Evolutionary conservation across 2,797 vertebrate species (phyloP), one percentile per base, ranked within the genome.

Genomic region (Tapera naevia): DNA sequence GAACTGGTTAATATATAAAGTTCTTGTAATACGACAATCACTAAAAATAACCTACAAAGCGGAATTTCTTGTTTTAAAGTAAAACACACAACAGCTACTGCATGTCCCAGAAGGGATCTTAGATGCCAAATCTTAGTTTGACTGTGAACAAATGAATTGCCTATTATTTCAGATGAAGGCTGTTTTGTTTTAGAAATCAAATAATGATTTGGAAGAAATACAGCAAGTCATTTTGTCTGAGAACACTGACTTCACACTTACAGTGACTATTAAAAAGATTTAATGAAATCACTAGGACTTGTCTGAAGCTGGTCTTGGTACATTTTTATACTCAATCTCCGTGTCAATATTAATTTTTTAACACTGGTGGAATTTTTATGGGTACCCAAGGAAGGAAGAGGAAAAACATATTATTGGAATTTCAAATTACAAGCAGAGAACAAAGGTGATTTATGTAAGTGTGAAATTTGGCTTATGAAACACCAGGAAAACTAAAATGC

Each of bases 281-380:
- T 97, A 97, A 95, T 94, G 78, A 96, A 96, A 95, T 96, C 89
- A 94, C 90, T 78, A 94, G 80, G 82, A 96, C 82, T 96, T 96
- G 87, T 96, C 95, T 96, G 89, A 97, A 97, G 71, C 78, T 93
- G 81, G 65, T 74, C 51, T 95, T 92, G 79, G 80, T 97, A 96
- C 51, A 84, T 94, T 96, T 97, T 97, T 95, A 94, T 95, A 92
- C 91, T 93, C 95, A 96, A 91, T 90, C 86, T 97, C 88, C 53
- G 96, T 88, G 97, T 95, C 86, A 97, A 70, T 96, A 97, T 97
- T 97, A 97, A 96, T 96, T 97, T 97, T 96, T 95, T 92, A 96
- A 94, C 67, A 83, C 93, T 97, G 94, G 96, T 97, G 89, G 94
- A 95, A 75, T 39, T 91, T 97, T 97, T 97, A 97, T 97, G 96